Evolutionary conservation across 2,797 vertebrate species (phyloP).

Genomic region (Pseudochirops corinnae): DNA sequence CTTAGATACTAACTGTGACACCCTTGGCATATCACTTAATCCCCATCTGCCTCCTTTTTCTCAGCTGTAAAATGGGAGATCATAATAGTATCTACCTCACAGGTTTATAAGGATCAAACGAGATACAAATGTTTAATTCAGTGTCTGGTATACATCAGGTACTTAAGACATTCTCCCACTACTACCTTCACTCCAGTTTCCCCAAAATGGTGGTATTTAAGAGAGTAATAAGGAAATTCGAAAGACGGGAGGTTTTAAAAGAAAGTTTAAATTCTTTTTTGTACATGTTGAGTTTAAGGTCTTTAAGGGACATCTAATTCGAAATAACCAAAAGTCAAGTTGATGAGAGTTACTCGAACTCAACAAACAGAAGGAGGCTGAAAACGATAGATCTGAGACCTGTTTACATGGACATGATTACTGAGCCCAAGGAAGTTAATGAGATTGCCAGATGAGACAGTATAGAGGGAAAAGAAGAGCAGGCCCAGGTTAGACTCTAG

Average conservation of each 20-base stretch:
- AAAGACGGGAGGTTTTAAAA: neutral
- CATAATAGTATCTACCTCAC: neutral
- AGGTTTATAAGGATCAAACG: neutral
- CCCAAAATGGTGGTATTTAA: neutral
- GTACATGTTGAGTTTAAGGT: neutral
- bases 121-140: neutral
- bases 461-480: neutral
- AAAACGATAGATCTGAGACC: neutral
- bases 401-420: neutral
- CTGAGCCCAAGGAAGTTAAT: neutral
- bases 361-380: neutral
- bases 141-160: neutral
- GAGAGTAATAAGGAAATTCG: neutral
- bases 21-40: neutral
- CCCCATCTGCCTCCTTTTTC: neutral
- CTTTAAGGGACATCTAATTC: neutral
- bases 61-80: neutral
- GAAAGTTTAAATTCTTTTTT: neutral
- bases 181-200: neutral
- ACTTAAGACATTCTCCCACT: neutral
- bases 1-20: neutral
- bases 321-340: neutral
- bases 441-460: neutral
- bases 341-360: neutral
- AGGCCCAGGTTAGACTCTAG: neutral